A percentile compares a stretch with the other conserved stretches of the same genome.
These are phyloP conservation scores for Sebastiscus tertius DNA, from an alignment of 2,797 vertebrate genomes.

Conservation along the genomic window DNA sequence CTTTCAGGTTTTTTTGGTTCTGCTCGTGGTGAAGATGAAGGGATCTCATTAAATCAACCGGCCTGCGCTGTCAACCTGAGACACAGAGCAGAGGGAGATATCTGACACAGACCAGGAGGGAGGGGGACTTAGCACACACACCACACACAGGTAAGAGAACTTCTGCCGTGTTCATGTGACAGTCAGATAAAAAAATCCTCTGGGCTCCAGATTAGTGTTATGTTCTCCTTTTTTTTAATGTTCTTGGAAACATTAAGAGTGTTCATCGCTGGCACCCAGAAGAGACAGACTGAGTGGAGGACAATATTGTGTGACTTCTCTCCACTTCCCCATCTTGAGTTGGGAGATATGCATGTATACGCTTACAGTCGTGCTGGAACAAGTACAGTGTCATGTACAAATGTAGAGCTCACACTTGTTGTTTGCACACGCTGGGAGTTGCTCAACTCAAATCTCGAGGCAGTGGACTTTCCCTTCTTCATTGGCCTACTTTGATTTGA, in stretches of 20 bases:
- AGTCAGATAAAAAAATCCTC: not conserved
- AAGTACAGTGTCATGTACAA: slow-evolving; percentile 12
- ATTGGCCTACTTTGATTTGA: slow-evolving; percentile 41
- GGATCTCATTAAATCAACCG: slow-evolving; percentile 45
- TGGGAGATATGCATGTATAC: slow-evolving; percentile 22
- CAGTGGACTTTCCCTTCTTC: slow-evolving; percentile 58
- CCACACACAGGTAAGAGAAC: slow-evolving; percentile 79
- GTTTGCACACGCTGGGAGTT: slow-evolving; percentile 63
- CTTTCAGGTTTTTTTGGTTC: slow-evolving; percentile 6
- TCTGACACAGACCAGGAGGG: slow-evolving; percentile 71
- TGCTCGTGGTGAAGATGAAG: slow-evolving; percentile 55
- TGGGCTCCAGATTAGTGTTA: not conserved
- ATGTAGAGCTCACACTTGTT: slow-evolving; percentile 37
- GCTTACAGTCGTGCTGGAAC: not conserved
- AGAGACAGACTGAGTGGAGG: not conserved
- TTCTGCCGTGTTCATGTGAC: slow-evolving; percentile 10
- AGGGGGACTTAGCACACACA: slow-evolving; percentile 66
- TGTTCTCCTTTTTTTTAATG: not conserved
- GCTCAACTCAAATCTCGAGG: slow-evolving; percentile 55
- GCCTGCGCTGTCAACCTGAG: slow-evolving; percentile 70
- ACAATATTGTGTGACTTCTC: slow-evolving; percentile 47
- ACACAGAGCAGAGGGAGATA: slow-evolving; percentile 46
- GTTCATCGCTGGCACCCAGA: not conserved
- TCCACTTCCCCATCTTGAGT: slow-evolving; percentile 62
- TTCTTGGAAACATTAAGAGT: not conserved